Evolutionary conservation across 2,888 invertebrate genomes (phyloP).

Genomic region (Campoletis raptor): DNA sequence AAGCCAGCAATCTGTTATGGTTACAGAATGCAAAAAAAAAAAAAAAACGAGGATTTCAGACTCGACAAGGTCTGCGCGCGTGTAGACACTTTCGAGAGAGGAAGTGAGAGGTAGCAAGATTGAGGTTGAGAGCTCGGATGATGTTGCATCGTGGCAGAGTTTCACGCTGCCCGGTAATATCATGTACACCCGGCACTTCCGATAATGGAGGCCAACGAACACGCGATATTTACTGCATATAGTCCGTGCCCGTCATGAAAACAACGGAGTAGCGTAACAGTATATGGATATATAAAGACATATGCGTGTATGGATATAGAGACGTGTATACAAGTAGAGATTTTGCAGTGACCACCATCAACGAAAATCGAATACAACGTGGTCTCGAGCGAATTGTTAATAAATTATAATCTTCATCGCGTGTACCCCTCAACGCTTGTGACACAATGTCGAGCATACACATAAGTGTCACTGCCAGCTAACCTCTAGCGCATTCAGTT

Average conservation of each 20-base stretch:
- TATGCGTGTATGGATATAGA: neutral
- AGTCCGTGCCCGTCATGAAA: conserved; percentile 30
- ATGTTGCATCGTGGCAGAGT: conserved; percentile 18
- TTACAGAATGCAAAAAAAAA: conserved; percentile 21
- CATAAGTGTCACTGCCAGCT: neutral
- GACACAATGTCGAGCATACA: neutral
- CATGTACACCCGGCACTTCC: conserved; percentile 54
- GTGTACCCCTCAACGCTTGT: conserved; percentile 1
- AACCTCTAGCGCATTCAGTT: conserved; percentile 1
- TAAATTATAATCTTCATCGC: conserved; percentile 51
- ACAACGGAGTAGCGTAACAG: conserved; percentile 20
- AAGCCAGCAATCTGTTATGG: neutral
- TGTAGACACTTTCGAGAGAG: conserved; percentile 32
- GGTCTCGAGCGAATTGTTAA: conserved; percentile 50
- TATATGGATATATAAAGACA: neutral
- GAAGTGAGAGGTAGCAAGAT: conserved; percentile 22
- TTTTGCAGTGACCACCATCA: conserved; percentile 15
- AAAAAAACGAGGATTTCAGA: conserved; percentile 35
- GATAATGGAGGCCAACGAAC: conserved; percentile 57
- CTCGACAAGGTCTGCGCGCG: conserved; percentile 1
- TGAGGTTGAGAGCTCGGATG: conserved; percentile 37
- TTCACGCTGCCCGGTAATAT: conserved; percentile 51
- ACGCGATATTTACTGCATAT: conserved; percentile 44
- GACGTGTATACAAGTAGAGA: neutral
- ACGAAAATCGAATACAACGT: conserved; percentile 56